These are phyloP conservation scores for Schizothorax lantsangensis DNA, from an alignment of 2,797 vertebrate genomes.

Conservation along the genomic window DNA sequence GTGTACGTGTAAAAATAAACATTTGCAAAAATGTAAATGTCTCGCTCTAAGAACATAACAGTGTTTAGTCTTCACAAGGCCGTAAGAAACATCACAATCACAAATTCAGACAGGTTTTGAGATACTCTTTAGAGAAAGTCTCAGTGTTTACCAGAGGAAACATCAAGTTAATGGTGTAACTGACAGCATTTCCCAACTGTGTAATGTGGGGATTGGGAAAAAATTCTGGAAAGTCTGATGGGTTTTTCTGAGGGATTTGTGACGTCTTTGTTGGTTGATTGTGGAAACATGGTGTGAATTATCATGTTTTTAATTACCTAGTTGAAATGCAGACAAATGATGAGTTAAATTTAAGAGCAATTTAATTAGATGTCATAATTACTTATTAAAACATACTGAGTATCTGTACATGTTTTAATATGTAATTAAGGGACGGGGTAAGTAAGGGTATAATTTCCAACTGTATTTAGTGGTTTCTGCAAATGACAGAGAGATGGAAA, in stretches of 20 bases:
- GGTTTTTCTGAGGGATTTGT: not conserved
- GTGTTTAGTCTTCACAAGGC: slow-evolving; percentile 26
- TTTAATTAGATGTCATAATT: slow-evolving; percentile 2
- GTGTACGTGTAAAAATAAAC: slow-evolving; percentile 1
- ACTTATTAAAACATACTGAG: not conserved
- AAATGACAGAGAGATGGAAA: not conserved
- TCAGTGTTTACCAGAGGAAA: slow-evolving; percentile 22
- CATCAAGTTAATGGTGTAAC: slow-evolving; percentile 20
- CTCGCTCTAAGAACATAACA: not conserved
- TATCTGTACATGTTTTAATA: not conserved
- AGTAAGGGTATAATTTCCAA: slow-evolving; percentile 16
- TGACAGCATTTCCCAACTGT: slow-evolving; percentile 31
- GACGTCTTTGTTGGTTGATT: not conserved
- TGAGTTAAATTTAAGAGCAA: not conserved
- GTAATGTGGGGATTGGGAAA: not conserved
- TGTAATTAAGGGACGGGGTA: not conserved
- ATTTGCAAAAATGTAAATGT: not conserved
- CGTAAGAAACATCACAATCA: not conserved
- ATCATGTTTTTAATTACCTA: not conserved
- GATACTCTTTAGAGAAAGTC: not conserved
- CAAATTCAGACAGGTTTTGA: not conserved
- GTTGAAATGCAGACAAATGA: slow-evolving; percentile 5
- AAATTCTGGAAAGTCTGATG: slow-evolving; percentile 16
- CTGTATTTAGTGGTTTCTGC: slow-evolving; percentile 30
- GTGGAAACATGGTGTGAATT: not conserved